phyloP scores from a whole-genome alignment of 2,888 invertebrate species.

The Megastigmus dorsalis region DNA sequence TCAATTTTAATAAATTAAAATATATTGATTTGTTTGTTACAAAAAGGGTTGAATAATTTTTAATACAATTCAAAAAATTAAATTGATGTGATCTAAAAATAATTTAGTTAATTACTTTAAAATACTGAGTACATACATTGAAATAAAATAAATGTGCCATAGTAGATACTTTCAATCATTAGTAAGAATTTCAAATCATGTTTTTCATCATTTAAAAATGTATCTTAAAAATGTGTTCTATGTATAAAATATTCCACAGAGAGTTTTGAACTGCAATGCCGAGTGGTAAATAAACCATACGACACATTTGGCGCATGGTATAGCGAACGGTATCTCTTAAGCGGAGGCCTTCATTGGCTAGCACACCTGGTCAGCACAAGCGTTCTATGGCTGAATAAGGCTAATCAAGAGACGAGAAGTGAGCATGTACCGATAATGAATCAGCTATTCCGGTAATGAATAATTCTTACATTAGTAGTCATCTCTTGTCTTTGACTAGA shows the following conservation, averaged over 20 bases:
- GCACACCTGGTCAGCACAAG: slow-evolving; percentile 85
- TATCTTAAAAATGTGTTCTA: background rate
- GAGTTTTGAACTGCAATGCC: slow-evolving; percentile 82
- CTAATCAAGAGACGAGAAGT: slow-evolving; percentile 86
- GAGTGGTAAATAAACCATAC: slow-evolving; percentile 88
- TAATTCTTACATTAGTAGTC: slow-evolving; percentile 18
- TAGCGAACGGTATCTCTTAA: slow-evolving; percentile 86
- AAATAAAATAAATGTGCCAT: background rate
- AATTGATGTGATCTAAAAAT: background rate
- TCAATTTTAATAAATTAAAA: background rate
- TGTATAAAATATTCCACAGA: slow-evolving; percentile 72
- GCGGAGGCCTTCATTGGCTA: slow-evolving; percentile 88
- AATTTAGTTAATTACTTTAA: background rate
- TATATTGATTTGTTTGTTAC: background rate
- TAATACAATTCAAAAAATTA: no score
- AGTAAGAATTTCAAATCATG: background rate
- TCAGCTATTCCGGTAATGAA: slow-evolving; percentile 77
- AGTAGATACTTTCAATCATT: background rate
- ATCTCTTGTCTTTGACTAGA: background rate
- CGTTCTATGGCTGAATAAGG: slow-evolving; percentile 87
- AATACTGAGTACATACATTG: background rate
- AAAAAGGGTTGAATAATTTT: background rate
- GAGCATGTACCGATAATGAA: slow-evolving; percentile 87
- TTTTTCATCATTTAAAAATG: background rate
- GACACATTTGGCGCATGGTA: slow-evolving; percentile 95